Conservation (phyloP, 2,888 invertebrate species). For the Tortricodes alternella region DNA sequence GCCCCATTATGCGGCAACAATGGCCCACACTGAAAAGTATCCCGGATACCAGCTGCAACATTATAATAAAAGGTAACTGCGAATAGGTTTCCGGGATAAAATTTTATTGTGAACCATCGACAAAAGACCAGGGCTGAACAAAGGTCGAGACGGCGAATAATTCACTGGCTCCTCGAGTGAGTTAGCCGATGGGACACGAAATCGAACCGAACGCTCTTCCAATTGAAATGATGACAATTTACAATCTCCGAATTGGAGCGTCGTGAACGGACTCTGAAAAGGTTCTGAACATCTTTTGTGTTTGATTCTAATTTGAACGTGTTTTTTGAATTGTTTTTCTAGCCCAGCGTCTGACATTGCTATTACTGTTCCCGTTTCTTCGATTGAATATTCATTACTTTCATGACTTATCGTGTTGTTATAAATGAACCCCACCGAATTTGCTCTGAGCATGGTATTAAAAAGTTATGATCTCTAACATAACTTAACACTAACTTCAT, state of each 20-base stretch:
- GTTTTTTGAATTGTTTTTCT: background rate
- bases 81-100: slow-evolving; percentile 78
- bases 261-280: slow-evolving; percentile 4
- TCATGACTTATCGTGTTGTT: no score
- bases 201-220: slow-evolving; percentile 4
- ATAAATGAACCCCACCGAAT: no score
- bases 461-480: background rate
- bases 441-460: no score
- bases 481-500: background rate
- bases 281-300: background rate
- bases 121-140: slow-evolving; percentile 57
- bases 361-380: no score
- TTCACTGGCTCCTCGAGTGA: slow-evolving; percentile 31
- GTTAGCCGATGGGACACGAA: slow-evolving; percentile 28
- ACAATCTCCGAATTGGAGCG: slow-evolving; percentile 11
- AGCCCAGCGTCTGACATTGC: no score
- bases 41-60: slow-evolving; percentile 74
- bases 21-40: slow-evolving; percentile 66
- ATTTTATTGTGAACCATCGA: slow-evolving; percentile 77
- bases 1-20: slow-evolving; percentile 71
- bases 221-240: slow-evolving; percentile 29
- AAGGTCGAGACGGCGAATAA: slow-evolving; percentile 40
- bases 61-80: slow-evolving; percentile 81
- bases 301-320: slow-evolving; percentile 4
- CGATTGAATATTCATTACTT: no score